phyloP scores from a whole-genome alignment of 2,113 vertebrate species.

The Rutilus rutilus region DNA sequence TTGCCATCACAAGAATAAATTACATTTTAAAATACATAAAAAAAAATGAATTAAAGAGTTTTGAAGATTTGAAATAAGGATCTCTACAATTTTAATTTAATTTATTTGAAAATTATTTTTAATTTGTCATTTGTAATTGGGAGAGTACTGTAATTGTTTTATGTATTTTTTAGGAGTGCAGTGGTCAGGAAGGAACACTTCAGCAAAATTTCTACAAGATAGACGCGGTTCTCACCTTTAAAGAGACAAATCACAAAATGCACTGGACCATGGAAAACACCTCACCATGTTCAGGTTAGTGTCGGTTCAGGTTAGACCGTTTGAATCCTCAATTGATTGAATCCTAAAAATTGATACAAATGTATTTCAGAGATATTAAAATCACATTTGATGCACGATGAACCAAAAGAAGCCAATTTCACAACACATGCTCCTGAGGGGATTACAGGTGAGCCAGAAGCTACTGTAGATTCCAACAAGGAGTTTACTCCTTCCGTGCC shows the following conservation, averaged over 20 bases:
- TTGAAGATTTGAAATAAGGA: background rate
- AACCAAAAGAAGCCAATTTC: constrained; percentile 9
- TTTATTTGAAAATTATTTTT: background rate
- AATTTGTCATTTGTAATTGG: background rate
- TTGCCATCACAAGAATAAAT: background rate
- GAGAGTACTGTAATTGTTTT: background rate
- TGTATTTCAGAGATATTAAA: constrained; percentile 42
- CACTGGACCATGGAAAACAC: constrained; percentile 76
- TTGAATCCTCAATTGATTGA: background rate
- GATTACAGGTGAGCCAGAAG: background rate
- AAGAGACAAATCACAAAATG: constrained; percentile 70
- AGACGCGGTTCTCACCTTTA: constrained; percentile 73
- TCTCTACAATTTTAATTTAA: background rate
- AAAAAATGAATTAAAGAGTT: background rate
- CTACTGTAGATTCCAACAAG: background rate
- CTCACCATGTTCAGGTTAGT: constrained; percentile 71
- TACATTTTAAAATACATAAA: background rate
- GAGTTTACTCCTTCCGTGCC: background rate
- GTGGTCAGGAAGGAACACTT: constrained; percentile 46
- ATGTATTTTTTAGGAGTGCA: constrained; percentile 61
- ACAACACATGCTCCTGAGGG: background rate
- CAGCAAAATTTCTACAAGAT: constrained; percentile 69
- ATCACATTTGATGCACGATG: background rate
- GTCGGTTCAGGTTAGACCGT: background rate
- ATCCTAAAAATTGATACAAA: background rate